phyloP scores from a whole-genome alignment of 2,888 invertebrate species.

The Scrobipalpa atriplicella region DNA sequence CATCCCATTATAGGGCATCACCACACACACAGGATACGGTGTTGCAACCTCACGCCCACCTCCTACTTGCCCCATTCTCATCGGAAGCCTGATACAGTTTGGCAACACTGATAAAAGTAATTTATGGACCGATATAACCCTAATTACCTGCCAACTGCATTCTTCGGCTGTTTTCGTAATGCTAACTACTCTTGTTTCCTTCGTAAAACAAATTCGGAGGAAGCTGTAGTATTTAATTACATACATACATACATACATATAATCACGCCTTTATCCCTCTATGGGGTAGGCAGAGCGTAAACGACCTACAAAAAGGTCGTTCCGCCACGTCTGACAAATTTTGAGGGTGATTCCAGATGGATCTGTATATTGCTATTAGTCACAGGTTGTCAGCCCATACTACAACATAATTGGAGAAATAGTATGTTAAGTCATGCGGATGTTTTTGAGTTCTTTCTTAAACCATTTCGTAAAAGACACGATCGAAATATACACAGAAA shows the following conservation, averaged over 20 bases:
- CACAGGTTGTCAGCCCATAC: no score
- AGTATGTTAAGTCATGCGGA: not conserved
- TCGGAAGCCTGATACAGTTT: slow-evolving; percentile 47
- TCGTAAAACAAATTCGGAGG: slow-evolving; percentile 2
- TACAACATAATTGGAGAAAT: not conserved
- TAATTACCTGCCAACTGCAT: slow-evolving; percentile 32
- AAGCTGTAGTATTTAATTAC: slow-evolving; percentile 1
- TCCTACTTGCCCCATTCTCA: slow-evolving; percentile 49
- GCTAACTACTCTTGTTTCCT: slow-evolving; percentile 15
- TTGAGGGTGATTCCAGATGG: no score
- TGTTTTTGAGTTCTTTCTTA: not conserved
- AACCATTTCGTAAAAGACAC: not conserved
- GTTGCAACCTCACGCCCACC: slow-evolving; percentile 44
- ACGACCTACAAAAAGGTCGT: no score
- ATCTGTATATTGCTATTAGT: no score
- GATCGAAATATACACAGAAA: not conserved
- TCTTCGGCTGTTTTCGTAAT: slow-evolving; percentile 30
- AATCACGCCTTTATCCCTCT: no score
- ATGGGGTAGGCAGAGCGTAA: no score
- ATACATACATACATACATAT: no score
- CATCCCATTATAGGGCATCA: slow-evolving; percentile 35
- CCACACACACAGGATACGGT: slow-evolving; percentile 45
- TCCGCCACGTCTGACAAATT: no score
- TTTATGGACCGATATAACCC: slow-evolving; percentile 50
- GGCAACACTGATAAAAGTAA: slow-evolving; percentile 52